Base-by-base conservation (phyloP, 1,140 invertebrate genomes). In the Schlechtendalia chinensis region DNA sequence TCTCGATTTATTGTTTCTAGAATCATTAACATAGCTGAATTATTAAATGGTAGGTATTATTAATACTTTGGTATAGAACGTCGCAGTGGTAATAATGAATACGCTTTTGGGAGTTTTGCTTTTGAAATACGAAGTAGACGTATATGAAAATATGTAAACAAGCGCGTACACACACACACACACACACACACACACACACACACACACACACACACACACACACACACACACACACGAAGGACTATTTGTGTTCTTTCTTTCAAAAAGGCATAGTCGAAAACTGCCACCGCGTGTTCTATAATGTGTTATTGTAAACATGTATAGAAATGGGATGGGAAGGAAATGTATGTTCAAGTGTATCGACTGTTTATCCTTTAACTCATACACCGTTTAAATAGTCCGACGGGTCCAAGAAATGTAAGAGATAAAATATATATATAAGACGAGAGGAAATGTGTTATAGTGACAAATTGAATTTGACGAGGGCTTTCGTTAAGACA, bases 381-480 rank as follows among this genome's bases (percentile, higher is more conserved):
- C 29, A 32, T 24, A 1, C 29, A 11, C 53, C 17, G 29, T 39
- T 29, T 27, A 32, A 71, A 71, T 53, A 16, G 24, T 67, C 63
- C 12, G 19, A n/a, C 27, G 24, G 71, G 50, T 27, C 19, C 53
- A 22, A 56, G 27, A 32, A 56, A 11, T 56, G 19, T 54, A 14
- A 11, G 1, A 5, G 71, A 32, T 63, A 32, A 17, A 61, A 45
- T 45, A 45, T 45, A 45, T 45, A 45, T 45, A 45, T n/a, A n/a
- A n/a, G n/a, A n/a, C n/a, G n/a, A n/a, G 24, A 22, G 27, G 24
- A 65, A 77, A 77, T 56, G 16, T 77, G 74, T 19, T 16, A 39
- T 39, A 47, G n/a, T 24, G 32, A 77, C 58, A 61, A 77, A 61
- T 77, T 77, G 56, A 61, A 61, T 77, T 58, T 59, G 56, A 19